Percentiles rank a stretch among this genome's conserved stretches.
Evolutionary conservation across 1,140 invertebrate genomes (phyloP).

Genomic region (Drosophila nebulosa): DNA sequence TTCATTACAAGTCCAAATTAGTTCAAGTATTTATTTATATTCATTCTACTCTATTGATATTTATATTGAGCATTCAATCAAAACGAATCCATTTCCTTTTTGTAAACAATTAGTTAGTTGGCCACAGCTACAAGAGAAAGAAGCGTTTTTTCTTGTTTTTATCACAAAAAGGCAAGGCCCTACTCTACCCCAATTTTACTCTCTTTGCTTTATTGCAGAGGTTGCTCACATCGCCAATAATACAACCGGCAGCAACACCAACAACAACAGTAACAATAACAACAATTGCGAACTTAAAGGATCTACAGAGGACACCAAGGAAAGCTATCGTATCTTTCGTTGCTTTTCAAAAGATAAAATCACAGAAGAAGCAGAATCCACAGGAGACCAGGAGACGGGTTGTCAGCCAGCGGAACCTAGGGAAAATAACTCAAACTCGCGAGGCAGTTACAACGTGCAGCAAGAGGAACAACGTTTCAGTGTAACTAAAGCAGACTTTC

Average conservation of each 20-base stretch:
- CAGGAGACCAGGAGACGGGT: constrained; percentile 1
- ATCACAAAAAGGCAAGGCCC: constrained; percentile 40
- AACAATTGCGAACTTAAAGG: constrained; percentile 30
- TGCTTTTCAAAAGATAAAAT: constrained; percentile 47
- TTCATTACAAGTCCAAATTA: too few species aligned
- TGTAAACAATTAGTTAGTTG: background rate
- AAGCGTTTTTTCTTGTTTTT: constrained; percentile 6
- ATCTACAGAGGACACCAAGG: constrained; percentile 17
- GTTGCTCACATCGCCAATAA: constrained; percentile 77
- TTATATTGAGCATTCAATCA: too few species aligned
- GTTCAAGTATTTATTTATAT: too few species aligned
- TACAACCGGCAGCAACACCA: constrained; percentile 32
- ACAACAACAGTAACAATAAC: constrained; percentile 21
- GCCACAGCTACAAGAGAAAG: background rate
- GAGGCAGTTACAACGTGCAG: constrained; percentile 56
- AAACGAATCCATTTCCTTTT: background rate
- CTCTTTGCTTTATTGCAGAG: constrained; percentile 74
- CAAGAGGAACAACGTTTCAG: constrained; percentile 27
- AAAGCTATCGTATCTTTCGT: constrained; percentile 37
- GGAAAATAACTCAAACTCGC: constrained; percentile 26
- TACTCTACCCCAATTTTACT: constrained; percentile 60
- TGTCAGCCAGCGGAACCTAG: background rate
- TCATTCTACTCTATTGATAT: too few species aligned
- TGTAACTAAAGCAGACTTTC: constrained; percentile 1
- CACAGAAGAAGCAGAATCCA: constrained; percentile 5